Conservation (phyloP, 2,113 vertebrate species). For the Cyanoramphus novaezelandiae region DNA sequence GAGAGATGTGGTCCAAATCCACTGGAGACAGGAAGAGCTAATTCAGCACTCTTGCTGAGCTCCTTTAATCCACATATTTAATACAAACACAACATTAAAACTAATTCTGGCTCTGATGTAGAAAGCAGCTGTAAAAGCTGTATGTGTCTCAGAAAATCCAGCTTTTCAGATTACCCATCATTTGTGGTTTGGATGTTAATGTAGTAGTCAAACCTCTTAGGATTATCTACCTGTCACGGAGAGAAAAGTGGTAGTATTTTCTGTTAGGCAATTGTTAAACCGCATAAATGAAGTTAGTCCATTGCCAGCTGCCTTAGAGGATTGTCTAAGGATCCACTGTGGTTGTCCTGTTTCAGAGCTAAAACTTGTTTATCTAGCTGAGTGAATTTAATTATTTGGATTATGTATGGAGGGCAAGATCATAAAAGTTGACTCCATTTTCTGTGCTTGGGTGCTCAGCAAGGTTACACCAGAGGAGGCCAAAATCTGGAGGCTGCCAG, state of each 20-base stretch:
- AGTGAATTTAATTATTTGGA: constrained; percentile 52
- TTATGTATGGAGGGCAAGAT: neutral
- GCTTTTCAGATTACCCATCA: constrained; percentile 61
- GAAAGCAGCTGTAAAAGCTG: constrained; percentile 52
- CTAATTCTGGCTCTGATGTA: constrained; percentile 62
- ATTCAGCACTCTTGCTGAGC: constrained; percentile 57
- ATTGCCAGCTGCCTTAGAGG: constrained; percentile 52
- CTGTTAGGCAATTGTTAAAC: constrained; percentile 61
- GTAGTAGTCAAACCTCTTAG: constrained; percentile 58
- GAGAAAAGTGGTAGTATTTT: constrained; percentile 43
- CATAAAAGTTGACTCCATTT: neutral
- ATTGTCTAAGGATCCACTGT: constrained; percentile 32
- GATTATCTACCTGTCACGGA: constrained; percentile 67
- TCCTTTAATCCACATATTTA: constrained; percentile 64
- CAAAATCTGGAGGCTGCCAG: neutral
- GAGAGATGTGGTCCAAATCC: constrained; percentile 15
- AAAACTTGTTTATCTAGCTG: constrained; percentile 58
- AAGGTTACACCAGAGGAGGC: neutral
- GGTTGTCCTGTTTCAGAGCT: constrained; percentile 49
- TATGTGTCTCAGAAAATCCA: constrained; percentile 55
- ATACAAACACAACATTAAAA: constrained; percentile 59
- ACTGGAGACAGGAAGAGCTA: constrained; percentile 56
- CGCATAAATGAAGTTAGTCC: constrained; percentile 58
- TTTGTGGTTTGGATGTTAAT: constrained; percentile 66
- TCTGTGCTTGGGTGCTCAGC: neutral